A percentile compares a stretch with the other conserved stretches of the same genome.
These are phyloP conservation scores for Drosophila oshimai DNA, from an alignment of 1,140 invertebrate species.

Conservation along the genomic window DNA sequence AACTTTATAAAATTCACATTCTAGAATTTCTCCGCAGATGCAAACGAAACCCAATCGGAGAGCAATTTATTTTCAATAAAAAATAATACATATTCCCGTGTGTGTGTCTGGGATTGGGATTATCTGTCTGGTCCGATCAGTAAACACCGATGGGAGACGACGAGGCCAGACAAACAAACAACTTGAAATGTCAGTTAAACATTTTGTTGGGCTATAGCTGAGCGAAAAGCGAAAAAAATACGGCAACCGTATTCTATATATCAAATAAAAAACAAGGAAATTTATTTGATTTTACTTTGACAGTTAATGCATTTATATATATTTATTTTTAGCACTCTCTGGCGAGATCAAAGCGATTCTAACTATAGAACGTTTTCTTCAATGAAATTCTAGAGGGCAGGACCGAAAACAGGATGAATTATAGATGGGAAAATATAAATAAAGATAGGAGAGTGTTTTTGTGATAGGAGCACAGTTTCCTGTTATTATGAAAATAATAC, in stretches of 20 bases:
- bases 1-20: slow-evolving; percentile 40
- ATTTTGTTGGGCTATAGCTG: slow-evolving; percentile 19
- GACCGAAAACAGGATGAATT: neutral
- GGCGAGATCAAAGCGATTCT: slow-evolving; percentile 35
- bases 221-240: neutral
- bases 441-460: neutral
- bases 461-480: no score
- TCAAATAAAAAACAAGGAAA: slow-evolving; percentile 22
- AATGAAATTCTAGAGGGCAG: slow-evolving; percentile 33
- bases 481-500: no score
- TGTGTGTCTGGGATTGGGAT: neutral
- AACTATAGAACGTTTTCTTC: slow-evolving; percentile 33
- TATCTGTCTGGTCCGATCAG: slow-evolving; percentile 41
- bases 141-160: slow-evolving; percentile 10
- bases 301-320: slow-evolving; percentile 28
- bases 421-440: neutral
- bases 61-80: slow-evolving; percentile 49
- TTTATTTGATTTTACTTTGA: slow-evolving; percentile 41
- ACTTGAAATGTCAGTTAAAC: slow-evolving; percentile 61
- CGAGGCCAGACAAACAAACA: slow-evolving; percentile 56
- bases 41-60: slow-evolving; percentile 2
- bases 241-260: neutral
- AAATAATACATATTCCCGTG: slow-evolving; percentile 5
- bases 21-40: slow-evolving; percentile 34
- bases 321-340: slow-evolving; percentile 26